A percentile compares a stretch with the other conserved stretches of the same genome.
phyloP scores from a whole-genome alignment of 2,888 invertebrate genomes.

The Craniophora ligustri region DNA sequence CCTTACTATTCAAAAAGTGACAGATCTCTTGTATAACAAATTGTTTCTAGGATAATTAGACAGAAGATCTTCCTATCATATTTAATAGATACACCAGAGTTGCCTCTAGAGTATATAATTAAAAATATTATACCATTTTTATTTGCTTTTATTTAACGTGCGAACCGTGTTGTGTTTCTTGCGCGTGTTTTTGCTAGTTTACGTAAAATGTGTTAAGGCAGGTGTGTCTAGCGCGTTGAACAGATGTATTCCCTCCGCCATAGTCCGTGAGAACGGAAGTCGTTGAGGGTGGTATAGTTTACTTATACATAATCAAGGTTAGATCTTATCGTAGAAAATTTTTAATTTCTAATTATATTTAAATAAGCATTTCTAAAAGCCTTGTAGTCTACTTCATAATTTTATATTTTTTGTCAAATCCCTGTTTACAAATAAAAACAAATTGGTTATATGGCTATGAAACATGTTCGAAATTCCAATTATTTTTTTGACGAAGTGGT shows the following conservation, averaged over 20 bases:
- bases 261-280: slow-evolving; percentile 60
- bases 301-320: neutral
- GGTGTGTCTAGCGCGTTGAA: slow-evolving; percentile 22
- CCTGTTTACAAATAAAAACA: too few species aligned
- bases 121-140: slow-evolving; percentile 20
- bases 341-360: too few species aligned
- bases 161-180: slow-evolving; percentile 28
- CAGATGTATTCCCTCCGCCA: slow-evolving; percentile 23
- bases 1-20: too few species aligned
- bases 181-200: slow-evolving; percentile 36
- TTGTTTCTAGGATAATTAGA: slow-evolving; percentile 1
- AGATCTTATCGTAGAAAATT: slow-evolving; percentile 24
- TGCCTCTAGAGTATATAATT: slow-evolving; percentile 18
- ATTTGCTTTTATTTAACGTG: slow-evolving; percentile 30
- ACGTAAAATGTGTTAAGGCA: slow-evolving; percentile 42
- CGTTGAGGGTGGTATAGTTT: slow-evolving; percentile 47
- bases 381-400: too few species aligned
- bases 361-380: too few species aligned
- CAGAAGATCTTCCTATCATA: slow-evolving; percentile 5
- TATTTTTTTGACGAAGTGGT: too few species aligned
- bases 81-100: slow-evolving; percentile 18
- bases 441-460: too few species aligned
- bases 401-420: too few species aligned
- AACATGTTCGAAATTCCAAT: too few species aligned
- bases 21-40: too few species aligned